These are phyloP conservation scores for Chrysolina americana DNA, from an alignment of 2,888 invertebrate genomes.

Conservation along the genomic window DNA sequence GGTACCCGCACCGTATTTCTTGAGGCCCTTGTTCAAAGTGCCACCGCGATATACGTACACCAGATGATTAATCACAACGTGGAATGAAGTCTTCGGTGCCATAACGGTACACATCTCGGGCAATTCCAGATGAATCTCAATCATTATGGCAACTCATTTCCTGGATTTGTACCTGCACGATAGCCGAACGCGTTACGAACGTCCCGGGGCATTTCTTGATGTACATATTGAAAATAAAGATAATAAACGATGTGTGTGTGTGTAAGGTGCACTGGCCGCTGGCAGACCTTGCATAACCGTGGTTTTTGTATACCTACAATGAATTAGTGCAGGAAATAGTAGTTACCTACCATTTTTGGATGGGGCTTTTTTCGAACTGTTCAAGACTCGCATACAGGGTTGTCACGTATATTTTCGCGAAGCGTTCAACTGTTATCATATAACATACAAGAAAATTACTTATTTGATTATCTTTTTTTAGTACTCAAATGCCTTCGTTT, in stretches of 20 bases:
- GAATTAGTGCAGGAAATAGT: too few species aligned
- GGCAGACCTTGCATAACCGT: not conserved
- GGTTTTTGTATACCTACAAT: not conserved
- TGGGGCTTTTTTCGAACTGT: too few species aligned
- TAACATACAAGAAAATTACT: too few species aligned
- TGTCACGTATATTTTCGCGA: too few species aligned
- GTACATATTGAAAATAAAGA: not conserved
- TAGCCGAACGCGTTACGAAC: not conserved
- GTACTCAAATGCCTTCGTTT: too few species aligned
- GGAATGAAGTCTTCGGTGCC: conserved; percentile 41
- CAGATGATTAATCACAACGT: conserved; percentile 29
- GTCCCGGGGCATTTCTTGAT: not conserved
- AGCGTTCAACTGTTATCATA: too few species aligned
- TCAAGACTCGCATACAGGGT: too few species aligned
- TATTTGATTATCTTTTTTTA: too few species aligned
- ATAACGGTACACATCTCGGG: conserved; percentile 45
- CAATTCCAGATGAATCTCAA: conserved; percentile 43
- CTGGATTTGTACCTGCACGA: conserved; percentile 1
- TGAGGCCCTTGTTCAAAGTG: not conserved
- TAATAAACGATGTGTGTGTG: not conserved
- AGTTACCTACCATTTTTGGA: too few species aligned
- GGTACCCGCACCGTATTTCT: not conserved
- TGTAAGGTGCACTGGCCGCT: not conserved
- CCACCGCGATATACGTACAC: not conserved
- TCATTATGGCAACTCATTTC: conserved; percentile 39